Evolutionary conservation across 2,888 invertebrate species (phyloP).

Genomic region (Molanna angustata): DNA sequence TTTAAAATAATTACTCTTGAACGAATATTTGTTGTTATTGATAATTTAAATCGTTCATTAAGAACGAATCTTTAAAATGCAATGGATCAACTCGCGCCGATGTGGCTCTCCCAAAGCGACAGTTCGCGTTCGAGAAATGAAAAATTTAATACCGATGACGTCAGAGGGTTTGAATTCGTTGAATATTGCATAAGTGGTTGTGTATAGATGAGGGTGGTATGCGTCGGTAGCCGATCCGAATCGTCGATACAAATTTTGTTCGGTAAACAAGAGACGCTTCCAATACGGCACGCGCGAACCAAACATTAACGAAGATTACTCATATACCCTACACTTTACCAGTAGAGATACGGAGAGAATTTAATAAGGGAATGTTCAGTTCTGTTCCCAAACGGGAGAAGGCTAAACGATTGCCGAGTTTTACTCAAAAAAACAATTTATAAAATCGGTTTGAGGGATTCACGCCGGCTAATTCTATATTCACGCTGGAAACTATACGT

Average conservation of each 20-base stretch:
- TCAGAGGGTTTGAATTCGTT: too few relatives aligned
- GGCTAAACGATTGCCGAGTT: too few relatives aligned
- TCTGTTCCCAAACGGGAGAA: too few relatives aligned
- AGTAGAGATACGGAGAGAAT: constrained; percentile 18
- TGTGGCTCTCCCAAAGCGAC: constrained; percentile 9
- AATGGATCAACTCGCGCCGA: constrained; percentile 5
- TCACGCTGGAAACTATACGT: too few relatives aligned
- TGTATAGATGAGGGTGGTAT: constrained; percentile 16
- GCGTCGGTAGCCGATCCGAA: neutral
- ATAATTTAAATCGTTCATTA: too few relatives aligned
- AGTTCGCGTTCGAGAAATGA: constrained; percentile 4
- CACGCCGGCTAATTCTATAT: too few relatives aligned
- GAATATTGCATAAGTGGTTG: constrained; percentile 30
- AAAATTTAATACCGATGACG: constrained; percentile 26
- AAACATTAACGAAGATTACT: constrained; percentile 22
- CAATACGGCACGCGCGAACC: constrained; percentile 25
- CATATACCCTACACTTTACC: constrained; percentile 24
- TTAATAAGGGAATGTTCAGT: constrained; percentile 26
- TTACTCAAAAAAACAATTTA: too few relatives aligned
- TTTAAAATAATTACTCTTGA: too few relatives aligned
- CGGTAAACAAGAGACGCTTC: constrained; percentile 26
- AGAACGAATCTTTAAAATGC: too few relatives aligned
- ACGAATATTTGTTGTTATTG: too few relatives aligned
- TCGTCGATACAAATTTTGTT: constrained; percentile 23
- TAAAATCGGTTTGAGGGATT: too few relatives aligned